Percentiles rank a stretch among this genome's conserved stretches.
Conservation (phyloP, 2,888 invertebrate species). For the Campoletis raptor region DNA sequence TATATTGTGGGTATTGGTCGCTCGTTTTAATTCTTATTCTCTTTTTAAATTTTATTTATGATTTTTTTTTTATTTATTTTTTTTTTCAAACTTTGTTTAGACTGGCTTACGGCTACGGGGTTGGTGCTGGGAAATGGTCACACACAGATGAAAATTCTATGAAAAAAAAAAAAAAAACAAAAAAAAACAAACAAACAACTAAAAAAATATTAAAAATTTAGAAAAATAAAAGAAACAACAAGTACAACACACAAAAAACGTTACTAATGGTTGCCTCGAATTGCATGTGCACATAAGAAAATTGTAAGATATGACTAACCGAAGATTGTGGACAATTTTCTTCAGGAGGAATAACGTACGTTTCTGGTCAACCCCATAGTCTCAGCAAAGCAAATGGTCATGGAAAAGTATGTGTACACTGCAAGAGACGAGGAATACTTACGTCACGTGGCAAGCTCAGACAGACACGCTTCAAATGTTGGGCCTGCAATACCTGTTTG, state of each 20-base stretch:
- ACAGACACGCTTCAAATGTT: slow-evolving; percentile 85
- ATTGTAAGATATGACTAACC: slow-evolving; percentile 79
- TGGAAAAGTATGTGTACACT: slow-evolving; percentile 85
- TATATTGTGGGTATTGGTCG: slow-evolving; percentile 83
- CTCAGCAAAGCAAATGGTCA: slow-evolving; percentile 85
- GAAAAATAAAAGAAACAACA: slow-evolving; percentile 67
- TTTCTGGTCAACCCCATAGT: slow-evolving; percentile 84
- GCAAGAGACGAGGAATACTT: slow-evolving; percentile 84
- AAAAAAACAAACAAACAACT: too few relatives aligned
- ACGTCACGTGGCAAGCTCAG: slow-evolving; percentile 84
- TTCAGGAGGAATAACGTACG: slow-evolving; percentile 84
- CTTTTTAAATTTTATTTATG: slow-evolving; percentile 51
- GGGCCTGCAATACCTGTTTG: slow-evolving; percentile 84
- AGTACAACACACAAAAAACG: slow-evolving; percentile 65
- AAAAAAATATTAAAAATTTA: slow-evolving; percentile 59
- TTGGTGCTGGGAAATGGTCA: slow-evolving; percentile 83
- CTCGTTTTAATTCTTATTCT: slow-evolving; percentile 70
- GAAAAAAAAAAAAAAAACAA: slow-evolving; percentile 68
- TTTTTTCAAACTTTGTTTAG: slow-evolving; percentile 73
- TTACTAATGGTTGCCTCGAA: slow-evolving; percentile 82
- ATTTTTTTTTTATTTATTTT: slow-evolving; percentile 39
- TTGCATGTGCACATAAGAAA: slow-evolving; percentile 82
- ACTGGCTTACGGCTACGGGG: slow-evolving; percentile 83
- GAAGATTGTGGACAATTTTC: slow-evolving; percentile 83
- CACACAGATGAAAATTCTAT: slow-evolving; percentile 71